phyloP scores from a whole-genome alignment of 2,113 vertebrate species.

The Herpetotheres cachinnans region DNA sequence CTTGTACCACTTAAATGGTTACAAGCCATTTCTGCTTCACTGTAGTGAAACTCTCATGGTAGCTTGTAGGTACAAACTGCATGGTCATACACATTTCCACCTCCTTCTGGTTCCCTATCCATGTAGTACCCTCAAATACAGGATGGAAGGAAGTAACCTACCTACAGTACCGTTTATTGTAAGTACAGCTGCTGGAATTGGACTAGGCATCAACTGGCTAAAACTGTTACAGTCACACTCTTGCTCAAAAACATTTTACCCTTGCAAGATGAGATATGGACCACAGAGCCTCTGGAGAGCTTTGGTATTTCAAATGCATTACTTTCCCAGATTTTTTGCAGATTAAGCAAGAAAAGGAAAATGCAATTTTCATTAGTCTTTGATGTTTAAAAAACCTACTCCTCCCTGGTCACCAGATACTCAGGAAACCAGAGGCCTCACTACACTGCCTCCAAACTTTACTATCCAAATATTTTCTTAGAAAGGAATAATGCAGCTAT shows the following conservation, averaged over 20 bases:
- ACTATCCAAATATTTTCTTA: not conserved
- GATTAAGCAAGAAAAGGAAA: not conserved
- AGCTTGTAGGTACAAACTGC: not conserved
- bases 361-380: not conserved
- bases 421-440: not conserved
- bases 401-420: not conserved
- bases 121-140: not conserved
- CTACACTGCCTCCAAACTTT: not conserved
- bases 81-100: not conserved
- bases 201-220: not conserved
- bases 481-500: not conserved
- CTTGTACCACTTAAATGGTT: not conserved
- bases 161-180: not conserved
- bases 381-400: not conserved
- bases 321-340: not conserved
- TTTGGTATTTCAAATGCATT: not conserved
- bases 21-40: not conserved
- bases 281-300: not conserved
- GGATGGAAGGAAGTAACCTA: not conserved
- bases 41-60: not conserved
- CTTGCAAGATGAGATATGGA: not conserved
- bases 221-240: not conserved
- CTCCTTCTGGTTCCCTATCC: not conserved
- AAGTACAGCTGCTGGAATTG: not conserved
- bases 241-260: not conserved